Percentiles rank a stretch among this genome's conserved stretches.
Conservation (phyloP, 2,113 vertebrate genomes). For the Cyphotilapia sp. region DNA sequence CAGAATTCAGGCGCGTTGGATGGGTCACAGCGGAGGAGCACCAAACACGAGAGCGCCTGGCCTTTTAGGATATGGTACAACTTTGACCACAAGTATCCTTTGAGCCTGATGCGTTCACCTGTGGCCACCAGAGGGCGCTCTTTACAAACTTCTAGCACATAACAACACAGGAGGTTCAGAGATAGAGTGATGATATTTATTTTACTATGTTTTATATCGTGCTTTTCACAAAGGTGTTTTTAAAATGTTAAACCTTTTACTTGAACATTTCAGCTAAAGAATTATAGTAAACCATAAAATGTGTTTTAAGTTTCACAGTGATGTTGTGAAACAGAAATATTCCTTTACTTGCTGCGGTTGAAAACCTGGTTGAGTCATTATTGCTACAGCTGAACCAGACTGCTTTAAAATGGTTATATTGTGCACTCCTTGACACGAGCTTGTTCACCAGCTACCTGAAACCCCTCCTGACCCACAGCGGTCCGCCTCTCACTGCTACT, state of each 20-base stretch:
- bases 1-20: constrained; percentile 67
- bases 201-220: neutral
- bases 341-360: neutral
- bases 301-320: neutral
- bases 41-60: constrained; percentile 92
- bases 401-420: neutral
- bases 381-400: neutral
- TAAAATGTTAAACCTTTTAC: neutral
- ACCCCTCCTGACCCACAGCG: constrained; percentile 89
- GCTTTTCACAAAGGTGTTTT: neutral
- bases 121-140: constrained; percentile 26
- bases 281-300: neutral
- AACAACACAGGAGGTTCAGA: neutral
- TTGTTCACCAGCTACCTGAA: constrained; percentile 82
- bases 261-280: neutral
- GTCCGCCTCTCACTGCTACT: constrained; percentile 84
- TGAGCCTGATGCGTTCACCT: neutral
- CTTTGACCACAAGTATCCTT: constrained; percentile 97
- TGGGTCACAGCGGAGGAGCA: constrained; percentile 79
- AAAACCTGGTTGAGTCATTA: neutral
- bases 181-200: neutral
- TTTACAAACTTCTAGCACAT: neutral
- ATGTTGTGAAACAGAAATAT: neutral
- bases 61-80: constrained; percentile 97
- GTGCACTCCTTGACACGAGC: constrained; percentile 49